Evolutionary conservation across 2,888 invertebrate species (phyloP), one percentile per base, ranked within the genome.

Genomic region (Dendrolimus houi): DNA sequence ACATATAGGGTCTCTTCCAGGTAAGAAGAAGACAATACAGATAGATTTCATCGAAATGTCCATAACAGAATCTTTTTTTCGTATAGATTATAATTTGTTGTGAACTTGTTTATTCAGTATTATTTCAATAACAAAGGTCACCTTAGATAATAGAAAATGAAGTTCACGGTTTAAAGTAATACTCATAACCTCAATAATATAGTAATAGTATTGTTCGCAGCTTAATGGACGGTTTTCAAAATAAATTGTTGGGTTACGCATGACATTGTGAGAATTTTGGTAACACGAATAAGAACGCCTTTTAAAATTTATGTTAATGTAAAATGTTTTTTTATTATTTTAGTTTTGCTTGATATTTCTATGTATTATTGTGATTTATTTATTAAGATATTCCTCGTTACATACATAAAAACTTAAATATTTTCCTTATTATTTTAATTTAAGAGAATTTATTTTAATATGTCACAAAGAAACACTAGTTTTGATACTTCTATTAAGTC

Each of bases 131-230:
- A 47, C 47, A 47, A 47, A 47, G 12, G 12, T 47, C 9, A 47
- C 47, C 47, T 47, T 47, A 9, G 12, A 47, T 47, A 47, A 47
- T 7, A 58, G 60, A 62, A 68, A 72, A 70, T 64, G 66, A 72
- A 67, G 69, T 74, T 76, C 71, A 74, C 59, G 70, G 72, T 71
- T 71, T 67, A 71, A 75, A 71, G 54, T 62, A 61, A 58, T 57
- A 58, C 65, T 68, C 47, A 47, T 47, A 47, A 6, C 47, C 47
- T 47, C 12, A 47, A 47, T 47, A 47, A 47, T 47, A 47, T 12
- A 47, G 47, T 2, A 47, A 10, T 47, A 47, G 47, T 47, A 47
- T 47, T 47, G 47, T 47, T 47, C 47, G 47, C 47, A 47, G 47
- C 7, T 47, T 47, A 47, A 47, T 47, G 9, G 9, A 47, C 47